phyloP scores from a whole-genome alignment of 2,113 vertebrate species.

The pig (Sus scrofa) region T2T-Sscrofa CM000827.6:89349001-89349500 shows the following conservation, averaged over 20 bases:
- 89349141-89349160: not conserved
- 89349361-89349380: conserved; percentile 65
- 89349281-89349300: conserved; percentile 48
- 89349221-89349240: not conserved
- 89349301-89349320: conserved; percentile 45
- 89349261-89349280: not conserved
- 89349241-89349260: not conserved
- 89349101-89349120: not conserved
- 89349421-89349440: conserved; percentile 61
- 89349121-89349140: not conserved
- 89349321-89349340: conserved; percentile 68
- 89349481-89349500: fast-evolving
- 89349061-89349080: too few relatives aligned
- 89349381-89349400: conserved; percentile 73
- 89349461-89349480: not conserved
- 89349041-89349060: not conserved
- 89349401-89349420: conserved; percentile 54
- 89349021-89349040: not conserved
- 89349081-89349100: fast-evolving
- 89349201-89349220: not conserved
- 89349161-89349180: not conserved
- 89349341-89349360: conserved; percentile 55
- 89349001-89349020: not conserved
- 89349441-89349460: conserved; percentile 51
- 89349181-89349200: not conserved